Base-by-base conservation (phyloP, 2,888 invertebrate genomes). In the Mesorhabditis spiculigera region DNA sequence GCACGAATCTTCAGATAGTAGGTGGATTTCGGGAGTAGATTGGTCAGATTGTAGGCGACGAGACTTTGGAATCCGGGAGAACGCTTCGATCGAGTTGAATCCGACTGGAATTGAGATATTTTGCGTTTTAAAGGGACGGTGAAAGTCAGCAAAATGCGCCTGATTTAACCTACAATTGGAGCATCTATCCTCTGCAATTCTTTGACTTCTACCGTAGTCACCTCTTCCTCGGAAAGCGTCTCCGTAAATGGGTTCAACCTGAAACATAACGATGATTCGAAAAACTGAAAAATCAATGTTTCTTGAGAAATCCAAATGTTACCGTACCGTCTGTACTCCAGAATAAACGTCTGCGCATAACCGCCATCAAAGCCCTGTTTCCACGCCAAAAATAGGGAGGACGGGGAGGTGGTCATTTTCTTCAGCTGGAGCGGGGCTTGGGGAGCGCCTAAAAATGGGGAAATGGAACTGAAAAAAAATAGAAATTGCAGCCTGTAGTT, bases 331-430 rank as follows among this genome's bases (percentile, higher is more conserved):
- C n/a, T 71, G 61, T 71, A 75, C 63, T 82, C 81, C 10, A 83
- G 42, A 43, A 79, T 71, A 68, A 81, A 83, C 4, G 73, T 67
- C 68, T 85, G 85, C 5, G 70, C 68, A 43, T 73, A 77, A 4
- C 85, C 85, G 5, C 85, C 85, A 68, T 85, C 81, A 67, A 85
- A 85, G 6, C 82, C 82, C 10, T 82, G 81, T 16, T 75, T 73
- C 85, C 85, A 85, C 8, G 79, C 81, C 4, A 85, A 58, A 4
- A 71, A 45, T 5, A 85, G 62, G 61, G 80, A 84, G 8, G 68
- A 75, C 4, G 80, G 68, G 0, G 76, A 73, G 4, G 78, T 69
- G 5, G 76, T 70, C 0, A 82, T 5, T 8, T 79, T 73, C 43
- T 76, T 75, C 4, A 83, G 66, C 43, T 73, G 67, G 6, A 67